Conservation (phyloP, 2,888 invertebrate genomes). For the Lutraria lutraria region DNA sequence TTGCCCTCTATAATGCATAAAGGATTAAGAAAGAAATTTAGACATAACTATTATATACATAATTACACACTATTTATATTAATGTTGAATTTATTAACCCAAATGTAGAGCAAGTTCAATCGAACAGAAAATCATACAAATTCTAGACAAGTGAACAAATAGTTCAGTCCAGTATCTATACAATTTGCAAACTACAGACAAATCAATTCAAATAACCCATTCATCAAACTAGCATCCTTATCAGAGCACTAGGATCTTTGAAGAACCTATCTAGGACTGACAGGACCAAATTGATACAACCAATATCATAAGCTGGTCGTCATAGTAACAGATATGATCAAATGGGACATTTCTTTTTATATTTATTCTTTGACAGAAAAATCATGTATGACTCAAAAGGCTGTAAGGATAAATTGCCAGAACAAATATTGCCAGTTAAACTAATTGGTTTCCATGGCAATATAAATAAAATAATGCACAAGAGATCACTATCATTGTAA, state of each 20-base stretch:
- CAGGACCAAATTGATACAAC: constrained; percentile 51
- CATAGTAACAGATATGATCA: constrained; percentile 43
- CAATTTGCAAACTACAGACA: constrained; percentile 19
- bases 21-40: neutral
- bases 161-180: constrained; percentile 14
- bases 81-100: constrained; percentile 20
- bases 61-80: neutral
- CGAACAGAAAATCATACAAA: constrained; percentile 34
- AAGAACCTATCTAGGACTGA: constrained; percentile 27
- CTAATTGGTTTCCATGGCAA: constrained; percentile 50
- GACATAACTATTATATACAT: neutral
- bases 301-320: constrained; percentile 38
- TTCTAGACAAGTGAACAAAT: constrained; percentile 13
- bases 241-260: constrained; percentile 24
- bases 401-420: constrained; percentile 26
- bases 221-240: constrained; percentile 29
- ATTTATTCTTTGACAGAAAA: constrained; percentile 51
- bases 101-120: constrained; percentile 12
- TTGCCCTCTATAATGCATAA: neutral
- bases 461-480: constrained; percentile 47
- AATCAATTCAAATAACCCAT: constrained; percentile 31
- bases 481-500: constrained; percentile 15
- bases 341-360: constrained; percentile 50
- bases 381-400: constrained; percentile 46
- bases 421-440: constrained; percentile 44